Base-by-base conservation (phyloP, 2,113 vertebrate species). In the Prinia subflava region DNA sequence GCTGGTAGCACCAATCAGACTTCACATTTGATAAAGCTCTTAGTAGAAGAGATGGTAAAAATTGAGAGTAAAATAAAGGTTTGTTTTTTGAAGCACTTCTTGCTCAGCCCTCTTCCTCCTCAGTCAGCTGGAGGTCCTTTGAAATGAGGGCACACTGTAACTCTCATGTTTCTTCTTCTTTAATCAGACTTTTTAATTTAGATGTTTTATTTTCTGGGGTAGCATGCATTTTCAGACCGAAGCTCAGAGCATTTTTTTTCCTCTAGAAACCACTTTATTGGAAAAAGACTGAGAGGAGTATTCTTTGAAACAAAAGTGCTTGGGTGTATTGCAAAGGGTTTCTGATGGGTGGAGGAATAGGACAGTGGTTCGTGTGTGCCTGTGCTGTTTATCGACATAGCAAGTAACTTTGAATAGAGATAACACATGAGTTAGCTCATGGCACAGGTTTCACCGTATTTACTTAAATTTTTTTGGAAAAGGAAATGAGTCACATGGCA, bases 331-430 rank as follows among this genome's bases (percentile, higher is more conserved):
- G 56, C 25, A 64, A 56, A 76, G 63, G 25, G 7, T 60, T 73
- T 76, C 70, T 44, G 41, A 46, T 0, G 0, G 6, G 8, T 77
- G 41, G 18, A 65, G 53, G 18, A n/a, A 22, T 10, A 0, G 35
- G 52, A 15, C 41, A 24, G 22, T 60, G 5, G 2, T 64, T 62
- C 1, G 0, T 5, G 13, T 77, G 41, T 10, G 30, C 24, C 52
- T 37, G 42, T 68, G 59, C 37, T 39, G 12, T 68, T 88, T 65
- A 35, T 22, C 9, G 2, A 67, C 42, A 13, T 2, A 59, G 47
- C 64, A 63, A 74, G 37, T 70, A 71, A 68, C 30, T 75, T 11
- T 30, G 53, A 76, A 19, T 4, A 67, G 41, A 70, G 73, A 1
- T 63, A 77, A 67, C 33, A 52, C 12, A 7, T 1, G 5, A 49